phyloP scores from a whole-genome alignment of 2,113 vertebrate species.

The cat (Felis catus) region F.catus_Fca126_mat1.0 CM031415.1:150482501-150483000 shows the following conservation, averaged over 20 bases:
- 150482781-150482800: neutral
- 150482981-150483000: neutral
- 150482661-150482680: neutral
- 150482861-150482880: neutral
- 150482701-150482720: neutral
- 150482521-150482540: neutral
- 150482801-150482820: neutral
- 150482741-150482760: neutral
- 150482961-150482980: neutral
- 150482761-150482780: neutral
- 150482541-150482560: neutral
- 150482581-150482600: neutral
- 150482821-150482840: neutral
- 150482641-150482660: neutral
- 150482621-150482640: neutral
- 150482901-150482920: neutral
- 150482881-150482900: neutral
- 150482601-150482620: neutral
- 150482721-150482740: neutral
- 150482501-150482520: neutral
- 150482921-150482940: neutral
- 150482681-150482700: neutral
- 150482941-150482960: neutral
- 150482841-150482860: neutral
- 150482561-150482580: neutral